phyloP scores from a whole-genome alignment of 2,888 invertebrate genomes.

The Palloptera scutellata region DNA sequence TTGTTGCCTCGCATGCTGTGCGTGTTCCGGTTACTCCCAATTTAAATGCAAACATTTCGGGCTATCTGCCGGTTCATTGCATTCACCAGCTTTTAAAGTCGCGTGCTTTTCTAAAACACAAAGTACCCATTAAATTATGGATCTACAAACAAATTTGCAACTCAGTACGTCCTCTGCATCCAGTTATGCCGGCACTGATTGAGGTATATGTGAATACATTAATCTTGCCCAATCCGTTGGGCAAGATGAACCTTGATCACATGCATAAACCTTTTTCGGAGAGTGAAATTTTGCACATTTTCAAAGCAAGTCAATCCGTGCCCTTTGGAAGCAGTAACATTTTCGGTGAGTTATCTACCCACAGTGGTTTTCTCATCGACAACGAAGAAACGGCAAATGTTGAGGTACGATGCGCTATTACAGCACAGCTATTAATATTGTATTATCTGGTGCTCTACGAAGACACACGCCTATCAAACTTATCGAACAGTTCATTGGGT shows the following conservation, averaged over 20 bases:
- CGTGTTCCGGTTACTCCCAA: conserved; percentile 93
- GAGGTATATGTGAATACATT: conserved; percentile 96
- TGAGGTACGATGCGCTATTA: conserved; percentile 68
- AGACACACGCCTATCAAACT: conserved; percentile 82
- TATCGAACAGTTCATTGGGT: conserved; percentile 72
- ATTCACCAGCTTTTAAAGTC: conserved; percentile 95
- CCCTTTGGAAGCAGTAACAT: conserved; percentile 46
- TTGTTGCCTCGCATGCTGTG: conserved; percentile 94
- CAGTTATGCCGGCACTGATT: conserved; percentile 89
- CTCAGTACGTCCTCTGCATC: conserved; percentile 89
- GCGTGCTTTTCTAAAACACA: conserved; percentile 93
- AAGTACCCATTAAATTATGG: conserved; percentile 96
- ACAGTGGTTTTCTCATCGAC: conserved; percentile 41
- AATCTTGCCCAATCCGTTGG: conserved; percentile 70
- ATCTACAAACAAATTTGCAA: conserved; percentile 93
- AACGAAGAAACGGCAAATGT: conserved; percentile 68
- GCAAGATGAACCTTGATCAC: conserved; percentile 70
- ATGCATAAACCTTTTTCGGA: conserved; percentile 92
- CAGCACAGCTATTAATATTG: conserved; percentile 86
- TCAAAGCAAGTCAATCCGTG: conserved; percentile 67
- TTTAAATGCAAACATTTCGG: conserved; percentile 86
- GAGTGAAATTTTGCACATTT: conserved; percentile 85
- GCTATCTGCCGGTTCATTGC: conserved; percentile 95
- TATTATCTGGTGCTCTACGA: conserved; percentile 94
- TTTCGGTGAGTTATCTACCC: conserved; percentile 51